Percentiles rank a stretch among this genome's conserved stretches.
These are phyloP conservation scores for Pluvianellus socialis DNA, from an alignment of 2,113 vertebrate genomes.

Conservation along the genomic window DNA sequence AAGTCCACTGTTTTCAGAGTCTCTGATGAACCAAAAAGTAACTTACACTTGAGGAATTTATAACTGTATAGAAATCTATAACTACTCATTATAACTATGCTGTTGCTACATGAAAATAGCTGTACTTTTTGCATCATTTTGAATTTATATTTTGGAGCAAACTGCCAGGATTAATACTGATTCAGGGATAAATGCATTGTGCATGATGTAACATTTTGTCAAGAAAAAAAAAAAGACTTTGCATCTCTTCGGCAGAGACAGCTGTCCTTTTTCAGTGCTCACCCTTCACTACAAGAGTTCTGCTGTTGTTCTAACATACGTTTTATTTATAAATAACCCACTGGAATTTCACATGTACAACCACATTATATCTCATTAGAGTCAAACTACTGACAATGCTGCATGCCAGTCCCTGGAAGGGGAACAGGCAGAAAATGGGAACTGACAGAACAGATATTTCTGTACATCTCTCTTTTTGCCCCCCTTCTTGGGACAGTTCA, in stretches of 20 bases:
- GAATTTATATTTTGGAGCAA: neutral
- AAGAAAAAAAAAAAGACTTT: neutral
- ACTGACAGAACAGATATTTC: neutral
- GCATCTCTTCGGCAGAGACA: neutral
- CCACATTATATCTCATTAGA: neutral
- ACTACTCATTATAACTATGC: neutral
- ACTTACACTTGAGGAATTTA: neutral
- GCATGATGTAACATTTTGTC: neutral
- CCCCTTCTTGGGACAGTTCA: neutral
- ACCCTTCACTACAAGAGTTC: neutral
- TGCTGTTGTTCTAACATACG: neutral
- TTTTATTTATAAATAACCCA: conserved; percentile 16
- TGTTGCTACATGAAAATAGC: neutral
- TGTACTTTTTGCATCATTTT: neutral
- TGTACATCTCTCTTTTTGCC: neutral
- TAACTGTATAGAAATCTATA: no score
- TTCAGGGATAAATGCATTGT: neutral
- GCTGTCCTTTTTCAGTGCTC: neutral
- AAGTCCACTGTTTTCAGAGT: neutral
- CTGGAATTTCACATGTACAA: neutral
- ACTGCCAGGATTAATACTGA: neutral
- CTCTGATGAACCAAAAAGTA: neutral
- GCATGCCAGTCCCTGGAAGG: neutral
- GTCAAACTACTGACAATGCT: neutral
- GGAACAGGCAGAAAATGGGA: neutral